Percentiles rank a stretch among this genome's conserved stretches.
phyloP scores from a whole-genome alignment of 2,888 invertebrate species.

The Acrobasis repandana region DNA sequence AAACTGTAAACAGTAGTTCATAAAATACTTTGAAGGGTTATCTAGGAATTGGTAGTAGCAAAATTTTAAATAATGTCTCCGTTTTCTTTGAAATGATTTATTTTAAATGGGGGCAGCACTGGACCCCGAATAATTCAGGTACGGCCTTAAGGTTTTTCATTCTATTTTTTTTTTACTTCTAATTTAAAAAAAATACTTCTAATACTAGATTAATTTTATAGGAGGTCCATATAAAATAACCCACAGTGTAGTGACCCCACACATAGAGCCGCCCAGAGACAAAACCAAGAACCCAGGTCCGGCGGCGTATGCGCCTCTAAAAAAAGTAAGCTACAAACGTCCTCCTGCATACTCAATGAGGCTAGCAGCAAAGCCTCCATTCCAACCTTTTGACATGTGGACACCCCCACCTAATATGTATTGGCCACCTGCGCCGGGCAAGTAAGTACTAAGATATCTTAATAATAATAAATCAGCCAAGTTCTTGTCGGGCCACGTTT shows the following conservation, averaged over 20 bases:
- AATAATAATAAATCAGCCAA: not conserved
- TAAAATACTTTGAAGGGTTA: no score
- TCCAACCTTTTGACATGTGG: slow-evolving; percentile 61
- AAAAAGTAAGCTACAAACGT: slow-evolving; percentile 40
- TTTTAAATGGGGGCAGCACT: no score
- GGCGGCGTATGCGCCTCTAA: slow-evolving; percentile 46
- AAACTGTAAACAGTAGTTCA: no score
- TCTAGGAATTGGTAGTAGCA: no score
- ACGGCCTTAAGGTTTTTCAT: no score
- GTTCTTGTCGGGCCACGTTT: no score
- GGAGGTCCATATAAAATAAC: slow-evolving; percentile 50
- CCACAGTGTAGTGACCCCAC: slow-evolving; percentile 51
- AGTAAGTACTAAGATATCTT: slow-evolving; percentile 19
- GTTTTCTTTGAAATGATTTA: no score
- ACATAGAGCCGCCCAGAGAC: slow-evolving; percentile 38
- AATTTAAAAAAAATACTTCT: slow-evolving; percentile 4
- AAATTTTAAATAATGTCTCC: no score
- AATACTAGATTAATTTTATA: slow-evolving; percentile 10
- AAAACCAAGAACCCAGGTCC: slow-evolving; percentile 56
- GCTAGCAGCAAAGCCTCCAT: slow-evolving; percentile 49
- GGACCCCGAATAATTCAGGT: no score
- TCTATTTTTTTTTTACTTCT: not conserved
- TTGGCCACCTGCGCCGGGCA: slow-evolving; percentile 49
- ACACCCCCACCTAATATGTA: slow-evolving; percentile 72
- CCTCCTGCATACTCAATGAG: slow-evolving; percentile 58